Base-by-base conservation (phyloP, 2,888 invertebrate genomes). In the Isotomurus palustris region DNA sequence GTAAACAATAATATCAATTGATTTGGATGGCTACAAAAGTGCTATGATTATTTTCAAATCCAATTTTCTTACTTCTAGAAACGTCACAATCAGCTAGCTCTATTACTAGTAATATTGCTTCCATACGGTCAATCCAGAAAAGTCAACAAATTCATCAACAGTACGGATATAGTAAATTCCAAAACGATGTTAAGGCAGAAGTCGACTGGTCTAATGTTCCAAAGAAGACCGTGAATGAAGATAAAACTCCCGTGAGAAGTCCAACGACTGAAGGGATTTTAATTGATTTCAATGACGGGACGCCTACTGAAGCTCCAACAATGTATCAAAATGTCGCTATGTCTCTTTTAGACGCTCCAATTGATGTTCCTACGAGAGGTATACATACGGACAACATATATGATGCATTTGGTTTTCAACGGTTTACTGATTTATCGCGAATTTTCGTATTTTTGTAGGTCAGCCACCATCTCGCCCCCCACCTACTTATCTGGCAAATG, bases 141-240 rank as follows among this genome's bases (percentile, higher is more conserved):
- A 61, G 55, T 62, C 67, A 68, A 41, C 66, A 67, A 60, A 62
- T 63, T 25, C 70, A 73, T 84, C 73, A 87, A 71, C 88, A 90
- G 73, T 91, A 88, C 73, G 84, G 85, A 72, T 91, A 93, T 73
- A 85, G 85, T 69, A 91, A 90, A 73, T 78, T 93, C 24, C 81
- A 84, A 56, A 90, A 91, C 73, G 90, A 91, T 66, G 73, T 78
- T 21, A 73, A 72, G 0, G 69, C 74, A 58, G 72, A 72, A 60
- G 67, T 68, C 8, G 66, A 62, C 28, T 57, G 62, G 53, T 56
- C 64, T 8, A 55, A 63, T 50, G 80, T 68, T 75, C 79, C 62
- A 36, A 55, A 41, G 45, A 76, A 76, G 67, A 10, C 54, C 27
- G 35, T 51, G 3, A 29, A 27, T 35, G 8, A 24, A 28, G 21